Base-by-base conservation (phyloP, 2,888 invertebrate genomes). In the Caenorhabditis doughertyi region DNA sequence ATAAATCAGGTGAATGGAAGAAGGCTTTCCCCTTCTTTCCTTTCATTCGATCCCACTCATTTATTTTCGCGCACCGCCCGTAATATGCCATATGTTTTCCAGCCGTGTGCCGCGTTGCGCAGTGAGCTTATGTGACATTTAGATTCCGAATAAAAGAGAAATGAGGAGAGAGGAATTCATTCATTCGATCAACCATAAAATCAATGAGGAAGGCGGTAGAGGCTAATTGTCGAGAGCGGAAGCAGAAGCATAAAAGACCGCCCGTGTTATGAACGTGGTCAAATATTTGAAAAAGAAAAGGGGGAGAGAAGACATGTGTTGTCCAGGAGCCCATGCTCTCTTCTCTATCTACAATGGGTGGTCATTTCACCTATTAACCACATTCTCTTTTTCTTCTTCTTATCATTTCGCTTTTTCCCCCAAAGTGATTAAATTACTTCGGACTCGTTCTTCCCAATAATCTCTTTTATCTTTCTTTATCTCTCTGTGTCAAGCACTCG, bases 61-160 rank as follows among this genome's bases (percentile, higher is more conserved):
- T 67, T 68, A 68, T 76, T 74, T 58, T 65, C 74, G 74, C 74
- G 58, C 74, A 65, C 56, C 9, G 39, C 56, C 65, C 74, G 74
- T 74, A 74, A 74, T 74, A 74, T 58, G 77, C 77, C 77, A 77
- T 77, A 77, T 68, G 77, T 60, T 76, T 76, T 60, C 39, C 68
- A 44, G 68, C 32, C 47, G 29, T 39, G 0, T 3, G 32, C 29
- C 18, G 35, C 27, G 53, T 44, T 44, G 42, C 64, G 64, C 64
- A 64, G n/a, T 35, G 65, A 49, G 64, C 64, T 65, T 74, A 65
- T 76, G 74, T 67, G 74, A 67, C 74, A 76, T 76, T 76, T 74
- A 42, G 65, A 74, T 53, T 29, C 47, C 23, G 39, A 51, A 25
- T 42, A 23, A 39, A 9, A 39, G 56, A 58, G 21, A 32, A 32